Evolutionary conservation across 2,797 vertebrate species (phyloP), one percentile per base, ranked within the genome.

Genomic region (Melopsittacus undulatus): DNA sequence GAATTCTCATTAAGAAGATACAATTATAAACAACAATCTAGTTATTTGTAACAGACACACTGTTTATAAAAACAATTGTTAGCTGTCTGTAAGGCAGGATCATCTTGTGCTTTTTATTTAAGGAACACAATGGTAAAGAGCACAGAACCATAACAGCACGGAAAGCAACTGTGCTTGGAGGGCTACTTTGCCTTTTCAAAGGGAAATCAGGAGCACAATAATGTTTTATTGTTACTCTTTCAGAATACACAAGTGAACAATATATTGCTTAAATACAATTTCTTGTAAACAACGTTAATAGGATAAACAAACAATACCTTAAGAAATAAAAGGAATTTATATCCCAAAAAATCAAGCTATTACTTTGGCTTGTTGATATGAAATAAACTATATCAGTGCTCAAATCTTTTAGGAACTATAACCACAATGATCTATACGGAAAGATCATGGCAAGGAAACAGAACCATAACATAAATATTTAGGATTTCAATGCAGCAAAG

Each of bases 51-150:
- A 24, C 54, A 80, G 83, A 89, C 9, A 14, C 13, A 2, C 49
- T 94, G 86, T 87, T 95, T 93, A 93, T 9, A 62, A 88, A 85
- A 89, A 61, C 78, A 89, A 83, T 43, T 83, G 72, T 64, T 73
- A n/a, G n/a, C 40, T 27, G 86, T 83, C 77, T 85, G 46, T n/a
- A 38, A 10, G 14, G 64, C 22, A 14, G 51, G 84, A 96, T 90
- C 87, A 81, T 91, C 89, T 86, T 80, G 89, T 93, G 89, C 87
- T 87, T 90, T 84, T 97, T 95, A 95, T 95, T 97, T 95, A 87
- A 89, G 51, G 93, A 95, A 95, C 86, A 94, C 95, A 97, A 95
- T 95, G 72, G 89, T 30, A 49, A 73, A 85, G 74, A 90, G 78
- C 29, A 49, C 40, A 23, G 34, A 87, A 83, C 27, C 42, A 87